Conservation (phyloP, 1,140 invertebrate species). For the Littorina saxatilis region DNA sequence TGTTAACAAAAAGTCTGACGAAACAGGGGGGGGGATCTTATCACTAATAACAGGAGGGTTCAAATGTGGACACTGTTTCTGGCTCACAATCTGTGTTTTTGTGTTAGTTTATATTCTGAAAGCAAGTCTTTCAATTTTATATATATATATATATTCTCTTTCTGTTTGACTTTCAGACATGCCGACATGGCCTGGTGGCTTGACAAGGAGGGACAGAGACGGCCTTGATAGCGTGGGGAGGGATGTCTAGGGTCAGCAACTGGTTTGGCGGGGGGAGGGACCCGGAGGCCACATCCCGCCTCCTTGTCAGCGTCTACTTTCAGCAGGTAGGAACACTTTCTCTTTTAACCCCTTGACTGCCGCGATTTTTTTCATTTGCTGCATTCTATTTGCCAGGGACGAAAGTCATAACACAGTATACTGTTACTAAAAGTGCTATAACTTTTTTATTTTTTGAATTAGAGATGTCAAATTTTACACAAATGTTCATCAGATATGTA, state of each 20-base stretch:
- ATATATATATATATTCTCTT: not conserved
- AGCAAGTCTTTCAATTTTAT: not conserved
- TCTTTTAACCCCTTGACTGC: no score
- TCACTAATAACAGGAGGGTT: no score
- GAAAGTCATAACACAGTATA: no score
- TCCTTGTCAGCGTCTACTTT: constrained; percentile 41
- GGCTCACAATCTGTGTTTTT: not conserved
- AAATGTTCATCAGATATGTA: no score
- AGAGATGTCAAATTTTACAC: no score
- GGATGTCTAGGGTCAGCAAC: not conserved
- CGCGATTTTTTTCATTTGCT: no score
- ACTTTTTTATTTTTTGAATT: no score
- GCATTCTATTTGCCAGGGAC: no score
- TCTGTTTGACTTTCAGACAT: not conserved
- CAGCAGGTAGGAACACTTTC: no score
- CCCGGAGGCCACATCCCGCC: not conserved
- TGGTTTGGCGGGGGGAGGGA: not conserved
- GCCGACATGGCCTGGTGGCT: not conserved
- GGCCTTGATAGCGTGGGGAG: not conserved
- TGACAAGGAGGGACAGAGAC: not conserved
- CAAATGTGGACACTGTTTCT: not conserved
- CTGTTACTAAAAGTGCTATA: no score
- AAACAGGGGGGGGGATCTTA: no score
- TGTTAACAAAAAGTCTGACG: no score
- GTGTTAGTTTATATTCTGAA: not conserved